Conservation (phyloP, 2,113 vertebrate genomes). For the Meleagris gallopavo region DNA sequence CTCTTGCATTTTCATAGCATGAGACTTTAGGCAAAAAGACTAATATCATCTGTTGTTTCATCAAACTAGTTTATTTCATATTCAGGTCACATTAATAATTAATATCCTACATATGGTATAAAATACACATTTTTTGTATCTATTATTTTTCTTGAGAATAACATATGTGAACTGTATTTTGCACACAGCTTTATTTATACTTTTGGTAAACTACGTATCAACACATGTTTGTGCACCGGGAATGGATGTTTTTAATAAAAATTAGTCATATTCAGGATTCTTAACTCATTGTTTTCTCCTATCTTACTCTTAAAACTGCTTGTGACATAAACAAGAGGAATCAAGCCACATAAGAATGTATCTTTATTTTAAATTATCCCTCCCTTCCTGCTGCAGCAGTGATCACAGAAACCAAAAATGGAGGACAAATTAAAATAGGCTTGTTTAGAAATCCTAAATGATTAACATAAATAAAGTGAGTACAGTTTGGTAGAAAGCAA, state of each 20-base stretch:
- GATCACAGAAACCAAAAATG: not conserved
- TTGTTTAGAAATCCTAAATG: slow-evolving; percentile 11
- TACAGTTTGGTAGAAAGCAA: not conserved
- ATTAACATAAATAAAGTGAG: not conserved
- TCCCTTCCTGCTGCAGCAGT: not conserved
- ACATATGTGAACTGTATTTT: slow-evolving; percentile 7
- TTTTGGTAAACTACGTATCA: not conserved
- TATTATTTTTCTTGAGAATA: slow-evolving; percentile 36
- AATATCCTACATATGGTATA: slow-evolving; percentile 8
- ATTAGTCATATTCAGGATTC: not conserved
- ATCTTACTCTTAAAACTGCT: not conserved
- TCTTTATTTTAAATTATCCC: not conserved
- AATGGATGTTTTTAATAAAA: slow-evolving; percentile 36
- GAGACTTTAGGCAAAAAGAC: slow-evolving; percentile 37
- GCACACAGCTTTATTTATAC: slow-evolving; percentile 14
- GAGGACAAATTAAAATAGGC: not conserved
- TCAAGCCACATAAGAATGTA: not conserved
- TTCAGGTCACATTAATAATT: slow-evolving; percentile 61
- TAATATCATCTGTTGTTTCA: slow-evolving; percentile 20
- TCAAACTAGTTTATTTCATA: slow-evolving; percentile 36
- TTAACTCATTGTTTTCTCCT: slow-evolving; percentile 33
- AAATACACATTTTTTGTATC: not conserved
- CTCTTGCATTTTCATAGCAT: slow-evolving; percentile 28
- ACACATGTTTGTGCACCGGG: not conserved
- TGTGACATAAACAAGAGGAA: not conserved